Evolutionary conservation across 1,140 invertebrate genomes (phyloP).

Genomic region (Trichonephila clavata): DNA sequence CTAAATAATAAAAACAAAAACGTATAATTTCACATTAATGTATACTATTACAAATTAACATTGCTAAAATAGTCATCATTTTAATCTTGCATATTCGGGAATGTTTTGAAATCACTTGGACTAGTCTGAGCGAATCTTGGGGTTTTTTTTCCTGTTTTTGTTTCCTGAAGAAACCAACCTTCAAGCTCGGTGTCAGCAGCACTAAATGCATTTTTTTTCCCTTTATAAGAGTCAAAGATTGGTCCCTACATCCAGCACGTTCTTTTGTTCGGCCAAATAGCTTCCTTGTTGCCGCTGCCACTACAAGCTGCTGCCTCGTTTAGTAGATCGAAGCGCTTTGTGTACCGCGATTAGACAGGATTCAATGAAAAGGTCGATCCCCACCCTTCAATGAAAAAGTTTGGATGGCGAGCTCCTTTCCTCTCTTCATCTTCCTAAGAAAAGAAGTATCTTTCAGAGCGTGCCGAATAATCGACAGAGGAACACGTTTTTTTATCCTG

Average conservation of each 20-base stretch:
- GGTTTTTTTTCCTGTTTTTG: background rate
- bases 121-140: background rate
- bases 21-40: too few relatives aligned
- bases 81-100: too few relatives aligned
- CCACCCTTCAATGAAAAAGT: background rate
- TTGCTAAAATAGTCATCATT: background rate
- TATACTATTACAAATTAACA: too few relatives aligned
- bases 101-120: too few relatives aligned
- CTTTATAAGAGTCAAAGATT: background rate
- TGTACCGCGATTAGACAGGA: background rate
- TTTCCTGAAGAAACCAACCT: background rate
- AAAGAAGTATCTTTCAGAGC: background rate
- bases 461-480: background rate
- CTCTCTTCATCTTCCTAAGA: background rate
- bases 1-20: too few relatives aligned
- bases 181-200: background rate
- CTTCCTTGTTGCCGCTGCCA: slow-evolving; percentile 21
- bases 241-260: background rate
- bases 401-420: background rate
- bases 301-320: slow-evolving; percentile 18
- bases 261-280: background rate
- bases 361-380: slow-evolving; percentile 18
- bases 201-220: background rate
- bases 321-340: slow-evolving; percentile 26
- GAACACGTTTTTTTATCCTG: background rate